These are phyloP conservation scores for Petrocephalus zakoni DNA, from an alignment of 2,113 vertebrate species.

Conservation along the genomic window DNA sequence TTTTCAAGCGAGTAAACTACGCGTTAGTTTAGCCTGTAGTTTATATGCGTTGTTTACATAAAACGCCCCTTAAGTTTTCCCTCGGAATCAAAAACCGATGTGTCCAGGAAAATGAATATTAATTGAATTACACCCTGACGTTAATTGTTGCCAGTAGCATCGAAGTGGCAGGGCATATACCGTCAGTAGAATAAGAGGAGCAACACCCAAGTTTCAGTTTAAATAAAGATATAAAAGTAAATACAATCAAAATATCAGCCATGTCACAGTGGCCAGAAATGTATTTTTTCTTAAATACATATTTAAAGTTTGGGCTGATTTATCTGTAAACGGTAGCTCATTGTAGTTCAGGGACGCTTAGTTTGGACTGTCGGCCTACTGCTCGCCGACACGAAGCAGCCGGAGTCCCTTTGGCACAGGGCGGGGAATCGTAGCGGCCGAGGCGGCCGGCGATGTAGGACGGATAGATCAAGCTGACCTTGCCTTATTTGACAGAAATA, in stretches of 20 bases:
- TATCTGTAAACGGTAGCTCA: background rate
- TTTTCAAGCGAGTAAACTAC: background rate
- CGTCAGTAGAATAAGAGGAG: background rate
- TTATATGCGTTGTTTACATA: background rate
- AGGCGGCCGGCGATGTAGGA: background rate
- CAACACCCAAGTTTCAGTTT: background rate
- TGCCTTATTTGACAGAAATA: background rate
- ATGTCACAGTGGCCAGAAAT: background rate
- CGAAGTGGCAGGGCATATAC: background rate
- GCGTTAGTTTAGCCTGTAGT: background rate
- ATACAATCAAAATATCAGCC: background rate
- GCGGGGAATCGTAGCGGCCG: background rate
- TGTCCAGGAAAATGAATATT: background rate
- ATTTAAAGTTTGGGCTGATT: background rate
- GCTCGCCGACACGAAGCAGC: background rate
- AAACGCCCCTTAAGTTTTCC: background rate
- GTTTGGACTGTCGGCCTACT: background rate
- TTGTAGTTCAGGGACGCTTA: background rate
- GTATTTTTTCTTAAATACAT: background rate
- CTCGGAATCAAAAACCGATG: background rate
- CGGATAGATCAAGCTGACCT: background rate
- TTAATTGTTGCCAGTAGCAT: background rate
- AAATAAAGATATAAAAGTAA: background rate
- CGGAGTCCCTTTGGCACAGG: background rate
- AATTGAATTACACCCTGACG: background rate